Percentiles rank a stretch among this genome's conserved stretches.
phyloP scores from a whole-genome alignment of 2,797 vertebrate species.

The Helostoma temminkii region DNA sequence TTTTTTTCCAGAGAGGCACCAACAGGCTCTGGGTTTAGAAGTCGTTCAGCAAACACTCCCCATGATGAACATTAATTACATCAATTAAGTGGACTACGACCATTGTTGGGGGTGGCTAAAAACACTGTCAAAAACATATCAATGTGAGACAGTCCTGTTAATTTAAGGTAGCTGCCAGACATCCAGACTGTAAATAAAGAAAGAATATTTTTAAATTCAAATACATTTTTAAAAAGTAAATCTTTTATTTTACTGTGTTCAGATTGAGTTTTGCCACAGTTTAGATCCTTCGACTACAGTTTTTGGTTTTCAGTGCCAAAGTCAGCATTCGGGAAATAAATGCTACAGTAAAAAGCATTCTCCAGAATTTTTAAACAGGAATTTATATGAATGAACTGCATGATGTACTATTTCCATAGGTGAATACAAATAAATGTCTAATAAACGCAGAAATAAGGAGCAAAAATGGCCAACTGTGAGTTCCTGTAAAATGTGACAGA shows the following conservation, averaged over 20 bases:
- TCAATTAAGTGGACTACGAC: slow-evolving; percentile 77
- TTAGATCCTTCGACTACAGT: neutral
- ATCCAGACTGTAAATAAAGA: slow-evolving; percentile 6
- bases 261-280: neutral
- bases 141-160: slow-evolving; percentile 33
- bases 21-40: slow-evolving; percentile 72
- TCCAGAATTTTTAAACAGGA: neutral
- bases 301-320: slow-evolving; percentile 15
- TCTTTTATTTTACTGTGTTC: neutral
- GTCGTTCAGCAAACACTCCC: slow-evolving; percentile 76
- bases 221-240: too few relatives aligned
- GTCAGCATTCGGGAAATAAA: slow-evolving; percentile 8
- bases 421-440: slow-evolving; percentile 21
- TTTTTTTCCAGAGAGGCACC: slow-evolving; percentile 76
- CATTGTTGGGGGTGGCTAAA: slow-evolving; percentile 64
- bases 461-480: slow-evolving; percentile 20
- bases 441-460: slow-evolving; percentile 22
- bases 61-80: slow-evolving; percentile 79
- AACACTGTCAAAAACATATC: slow-evolving; percentile 53
- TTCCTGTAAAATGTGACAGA: slow-evolving; percentile 38
- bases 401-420: slow-evolving; percentile 1
- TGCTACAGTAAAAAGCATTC: neutral
- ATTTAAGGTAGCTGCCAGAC: slow-evolving; percentile 35
- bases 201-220: neutral
- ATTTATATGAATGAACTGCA: neutral